Base-by-base conservation (phyloP, 2,113 vertebrate genomes). In the Anhinga rufa region DNA sequence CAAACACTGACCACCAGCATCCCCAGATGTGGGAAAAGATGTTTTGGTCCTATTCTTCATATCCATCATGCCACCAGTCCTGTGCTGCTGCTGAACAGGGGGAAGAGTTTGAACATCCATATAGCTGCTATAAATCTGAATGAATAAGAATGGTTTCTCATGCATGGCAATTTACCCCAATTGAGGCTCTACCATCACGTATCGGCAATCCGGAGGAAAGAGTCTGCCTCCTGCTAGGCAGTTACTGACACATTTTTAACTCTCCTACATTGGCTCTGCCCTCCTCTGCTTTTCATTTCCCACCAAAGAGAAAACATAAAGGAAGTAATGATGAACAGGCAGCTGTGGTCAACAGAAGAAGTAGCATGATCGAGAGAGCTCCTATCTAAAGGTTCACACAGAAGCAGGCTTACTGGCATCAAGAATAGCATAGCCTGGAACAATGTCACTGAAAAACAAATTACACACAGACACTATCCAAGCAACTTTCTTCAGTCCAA, bases 371-470 rank as follows among this genome's bases (percentile, higher is more conserved):
- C 0, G 9, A 84, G 75, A 88, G 55, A 82, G 64, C 69, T 49
- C 57, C 44, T 82, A 24, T 46, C 92, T 74, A 16, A 83, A 92
- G 69, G 78, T 74, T 89, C 60, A 85, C 49, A 52, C 65, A 75
- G 82, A 84, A 83, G 72, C 61, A 88, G 93, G 76, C 24, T 85
- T 44, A 20, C 36, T 34, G 84, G 52, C 48, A 71, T 52, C 2
- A 3, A 77, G 90, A 92, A 93, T 3, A 93, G 78, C 84, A 80
- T 18, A 80, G 82, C 90, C 91, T 82, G 69, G 83, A 93, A 92
- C 70, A 55, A 58, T n/a, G 51, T 48, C 80, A 68, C 92, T 76
- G 83, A 69, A 94, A 95, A 96, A 89, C 94, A 96, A 93, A 91
- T 77, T 82, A 93, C 86, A 92, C 89, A 60, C 85, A 92, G 85